Evolutionary conservation across 2,113 vertebrate species (phyloP).

Genomic region (Cichladusa arquata): DNA sequence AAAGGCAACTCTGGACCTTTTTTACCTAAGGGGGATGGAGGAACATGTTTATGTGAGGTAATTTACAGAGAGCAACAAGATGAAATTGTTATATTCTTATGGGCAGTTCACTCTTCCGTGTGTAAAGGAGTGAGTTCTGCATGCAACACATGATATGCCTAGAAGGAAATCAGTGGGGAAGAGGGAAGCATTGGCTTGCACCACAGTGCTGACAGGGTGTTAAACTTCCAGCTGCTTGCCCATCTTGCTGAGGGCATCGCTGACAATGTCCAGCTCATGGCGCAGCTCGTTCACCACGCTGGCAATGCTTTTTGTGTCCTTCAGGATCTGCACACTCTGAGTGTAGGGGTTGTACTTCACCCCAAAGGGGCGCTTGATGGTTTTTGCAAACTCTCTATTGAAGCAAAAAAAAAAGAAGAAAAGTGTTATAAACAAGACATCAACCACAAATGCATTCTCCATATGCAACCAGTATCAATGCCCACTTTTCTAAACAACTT

Average conservation of each 20-base stretch:
- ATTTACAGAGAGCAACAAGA: not conserved
- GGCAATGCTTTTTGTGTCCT: conserved; percentile 89
- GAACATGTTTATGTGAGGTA: not conserved
- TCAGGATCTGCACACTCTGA: conserved; percentile 90
- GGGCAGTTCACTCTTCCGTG: not conserved
- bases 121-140: not conserved
- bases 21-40: not conserved
- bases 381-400: conserved; percentile 94
- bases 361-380: conserved; percentile 94
- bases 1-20: not conserved
- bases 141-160: not conserved
- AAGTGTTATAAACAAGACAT: not conserved
- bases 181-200: not conserved
- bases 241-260: conserved; percentile 87
- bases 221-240: conserved; percentile 84
- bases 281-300: conserved; percentile 87
- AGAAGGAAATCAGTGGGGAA: not conserved
- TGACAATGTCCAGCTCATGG: conserved; percentile 90
- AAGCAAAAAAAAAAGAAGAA: not conserved
- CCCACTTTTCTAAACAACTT: not conserved
- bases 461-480: not conserved
- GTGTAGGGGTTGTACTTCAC: conserved; percentile 96
- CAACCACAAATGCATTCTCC: not conserved
- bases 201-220: not conserved
- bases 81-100: not conserved